Base-by-base conservation (phyloP, 1,140 invertebrate species). In the Microvelia longipes region DNA sequence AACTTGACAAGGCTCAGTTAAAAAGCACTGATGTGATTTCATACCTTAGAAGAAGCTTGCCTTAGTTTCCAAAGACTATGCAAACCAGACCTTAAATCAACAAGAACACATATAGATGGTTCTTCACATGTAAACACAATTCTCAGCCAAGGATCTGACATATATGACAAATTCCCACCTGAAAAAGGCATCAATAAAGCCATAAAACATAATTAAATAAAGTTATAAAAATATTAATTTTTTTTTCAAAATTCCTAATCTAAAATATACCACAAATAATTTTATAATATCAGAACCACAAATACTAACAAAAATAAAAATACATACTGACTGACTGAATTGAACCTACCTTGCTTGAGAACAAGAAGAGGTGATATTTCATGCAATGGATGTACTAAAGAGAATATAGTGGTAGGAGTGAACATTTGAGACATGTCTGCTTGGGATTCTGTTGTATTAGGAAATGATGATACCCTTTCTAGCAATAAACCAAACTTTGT, bases 51-150 rank as follows among this genome's bases (percentile, higher is more conserved):
- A 2, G 84, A 84, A 0, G 91, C 86, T 79, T 87, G 88, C 28
- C 93, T 81, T 35, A 96, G 84, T 73, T 85, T 87, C 83, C 91
- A 94, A 15, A 94, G 84, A 25, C 89, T 91, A 80, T 96, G 92
- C 26, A 88, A 83, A 24, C 87, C 87, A 62, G 87, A 82, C 76
- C 87, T 87, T 64, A 81, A 84, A 78, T 93, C 88, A 76, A 90
- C 94, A 2, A 92, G 80, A 60, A 96, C 79, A 35, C 86, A 84
- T 29, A 90, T 75, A 60, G 88, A 88, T 19, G 86, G 86, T 50
- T 87, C 81, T 66, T 81, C 79, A 75, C 81, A 83, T 1, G 86
- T 85, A 74, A 85, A 89, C 29, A 90, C 82, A 30, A 88, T 82
- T 74, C 83, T 81, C 71, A 82, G 80, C 74, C 82, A 82, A 13